Base-by-base conservation (phyloP, 2,888 invertebrate species). In the Plemyria rubiginata region DNA sequence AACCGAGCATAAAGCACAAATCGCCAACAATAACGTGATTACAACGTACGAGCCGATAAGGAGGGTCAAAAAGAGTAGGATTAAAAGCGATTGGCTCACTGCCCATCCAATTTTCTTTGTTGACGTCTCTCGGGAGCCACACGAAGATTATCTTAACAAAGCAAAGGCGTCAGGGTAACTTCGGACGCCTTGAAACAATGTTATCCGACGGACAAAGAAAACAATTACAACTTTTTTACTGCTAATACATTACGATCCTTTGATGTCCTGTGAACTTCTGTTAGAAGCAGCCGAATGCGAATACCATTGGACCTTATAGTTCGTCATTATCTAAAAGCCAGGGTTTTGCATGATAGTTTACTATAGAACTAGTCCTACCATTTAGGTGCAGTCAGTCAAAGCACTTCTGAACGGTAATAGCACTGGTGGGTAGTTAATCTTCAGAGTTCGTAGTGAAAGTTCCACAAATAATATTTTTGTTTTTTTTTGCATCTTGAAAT, bases 61-160 rank as follows among this genome's bases (percentile, higher is more conserved):
- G 78, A 82, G 83, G 87, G 87, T 87, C 87, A 87, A 90, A 90
- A 89, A 88, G 87, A 88, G 84, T 85, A 73, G 85, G 86, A 91
- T 90, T 92, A 90, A 90, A 89, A 88, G 88, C 86, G 84, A 92
- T 90, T 91, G 91, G 90, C 90, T 82, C 85, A 82, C 88, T 91
- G 91, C 92, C 91, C 90, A 92, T 92, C 91, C 91, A 90, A 92
- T 92, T 89, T 92, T 87, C 91, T 92, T 91, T 92, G 91, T 90
- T 90, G 89, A 90, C 84, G 88, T 88, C 90, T 84, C 88, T 46
- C 56, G 89, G 86, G 90, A 84, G 77, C 82, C 81, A 75, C 81
- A 81, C 84, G 80, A 79, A 88, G 90, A 92, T 92, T 87, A 91
- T 91, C 90, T 88, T 87, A 91, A 88, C 90, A 92, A 90, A 88